Evolutionary conservation across 2,113 vertebrate genomes (phyloP).

Genomic region (Corythaeola cristata): DNA sequence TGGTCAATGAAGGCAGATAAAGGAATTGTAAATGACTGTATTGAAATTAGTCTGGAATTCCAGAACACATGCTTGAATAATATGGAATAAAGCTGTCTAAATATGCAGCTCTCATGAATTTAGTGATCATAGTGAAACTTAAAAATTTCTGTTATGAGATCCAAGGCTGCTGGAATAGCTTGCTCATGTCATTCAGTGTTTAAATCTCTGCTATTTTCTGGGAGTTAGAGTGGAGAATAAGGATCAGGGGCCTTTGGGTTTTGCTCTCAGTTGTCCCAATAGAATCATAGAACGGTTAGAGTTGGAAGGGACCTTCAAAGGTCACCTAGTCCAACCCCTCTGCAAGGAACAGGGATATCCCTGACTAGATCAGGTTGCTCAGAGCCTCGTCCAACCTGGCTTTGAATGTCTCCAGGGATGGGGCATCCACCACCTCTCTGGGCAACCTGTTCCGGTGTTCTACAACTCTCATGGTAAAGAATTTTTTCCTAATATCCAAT

Average conservation of each 20-base stretch:
- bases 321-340: too few species aligned
- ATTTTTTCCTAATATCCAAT: too few species aligned
- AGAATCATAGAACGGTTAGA: too few species aligned
- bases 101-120: neutral
- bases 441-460: too few species aligned
- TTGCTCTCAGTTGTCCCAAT: neutral
- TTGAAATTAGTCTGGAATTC: constrained; percentile 2
- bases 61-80: neutral
- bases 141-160: neutral
- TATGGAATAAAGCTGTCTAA: constrained; percentile 13
- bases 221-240: neutral
- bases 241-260: neutral
- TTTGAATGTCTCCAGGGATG: too few species aligned
- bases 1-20: constrained; percentile 8
- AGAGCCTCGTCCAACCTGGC: too few species aligned
- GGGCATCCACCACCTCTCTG: too few species aligned
- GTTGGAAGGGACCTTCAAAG: too few species aligned
- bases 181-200: neutral
- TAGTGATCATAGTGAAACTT: neutral
- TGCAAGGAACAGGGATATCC: too few species aligned
- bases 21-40: neutral
- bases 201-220: neutral
- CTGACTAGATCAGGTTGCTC: too few species aligned
- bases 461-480: too few species aligned
- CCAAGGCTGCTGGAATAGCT: neutral